Conservation (phyloP, 2,888 invertebrate species). For the Graphium colonna region DNA sequence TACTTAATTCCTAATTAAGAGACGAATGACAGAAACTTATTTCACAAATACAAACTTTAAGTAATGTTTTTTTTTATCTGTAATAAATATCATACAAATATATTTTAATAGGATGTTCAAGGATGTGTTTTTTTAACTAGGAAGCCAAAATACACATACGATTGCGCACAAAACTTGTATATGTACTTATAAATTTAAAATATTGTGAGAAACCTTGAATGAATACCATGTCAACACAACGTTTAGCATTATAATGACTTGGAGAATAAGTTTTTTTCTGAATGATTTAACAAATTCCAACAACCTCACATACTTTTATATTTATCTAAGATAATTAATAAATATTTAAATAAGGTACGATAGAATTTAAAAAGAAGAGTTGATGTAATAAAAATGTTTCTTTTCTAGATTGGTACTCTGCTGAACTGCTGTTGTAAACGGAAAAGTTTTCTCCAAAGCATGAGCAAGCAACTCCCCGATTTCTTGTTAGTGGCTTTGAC, state of each 20-base stretch:
- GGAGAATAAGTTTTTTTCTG: too few species aligned
- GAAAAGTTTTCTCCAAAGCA: conserved; percentile 84
- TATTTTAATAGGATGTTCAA: too few species aligned
- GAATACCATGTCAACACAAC: not conserved
- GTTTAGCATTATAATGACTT: conserved; percentile 4
- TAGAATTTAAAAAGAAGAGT: too few species aligned
- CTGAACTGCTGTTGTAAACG: conserved; percentile 86
- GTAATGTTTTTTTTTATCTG: too few species aligned
- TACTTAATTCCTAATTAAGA: too few species aligned
- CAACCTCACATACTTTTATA: not conserved
- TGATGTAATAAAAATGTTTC: too few species aligned
- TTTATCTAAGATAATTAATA: too few species aligned
- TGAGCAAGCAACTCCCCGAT: conserved; percentile 85
- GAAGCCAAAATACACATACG: not conserved
- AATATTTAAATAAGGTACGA: too few species aligned
- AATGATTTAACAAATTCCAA: too few species aligned
- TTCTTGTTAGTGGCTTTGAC: conserved; percentile 86
- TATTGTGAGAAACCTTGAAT: conserved; percentile 5
- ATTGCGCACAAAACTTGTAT: not conserved
- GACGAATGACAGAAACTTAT: too few species aligned
- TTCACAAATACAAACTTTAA: too few species aligned
- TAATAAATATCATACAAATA: too few species aligned
- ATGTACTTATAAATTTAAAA: not conserved
- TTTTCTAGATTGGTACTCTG: conserved; percentile 78
- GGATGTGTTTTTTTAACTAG: not conserved